Evolutionary conservation across 2,888 invertebrate species (phyloP), one percentile per base, ranked within the genome.

Genomic region (Abrostola tripartita): DNA sequence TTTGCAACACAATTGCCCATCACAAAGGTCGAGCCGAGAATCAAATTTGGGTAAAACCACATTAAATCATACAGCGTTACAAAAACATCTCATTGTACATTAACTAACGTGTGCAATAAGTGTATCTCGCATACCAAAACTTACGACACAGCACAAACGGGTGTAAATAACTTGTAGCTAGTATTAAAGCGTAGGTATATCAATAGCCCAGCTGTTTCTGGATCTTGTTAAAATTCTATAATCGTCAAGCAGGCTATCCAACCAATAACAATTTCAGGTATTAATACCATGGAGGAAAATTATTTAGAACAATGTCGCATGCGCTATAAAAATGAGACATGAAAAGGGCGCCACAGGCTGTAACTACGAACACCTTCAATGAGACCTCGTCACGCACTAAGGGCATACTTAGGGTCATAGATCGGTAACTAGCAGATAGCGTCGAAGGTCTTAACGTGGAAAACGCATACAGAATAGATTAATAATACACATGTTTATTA

Each of bases 341-440:
- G 86, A 87, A 88, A 88, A 90, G 85, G 85, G 88, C 85, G 76
- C 74, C 70, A 61, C 71, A 63, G 62, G 52, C 64, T 66, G 71
- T 63, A 70, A 79, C 85, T 82, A 82, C 74, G 76, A 85, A 82
- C 78, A 55, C 84, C 80, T 81, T 82, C 77, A 70, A 52, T 51
- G 64, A 85, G 89, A 85, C 92, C 92, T 93, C 89, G 91, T 88
- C 92, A 92, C 94, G 92, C 88, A 85, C 88, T 87, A 86, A 92
- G 91, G 90, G 90, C 92, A 86, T 84, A 81, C 82, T 81, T 81
- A 90, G 91, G 89, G 89, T 89, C 91, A 89, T 86, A 90, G 87
- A 89, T 84, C 81, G 70, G 78, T 81, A 81, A 79, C 81, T 76
- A 82, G 76, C 78, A 78, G 87, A 88, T 85, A 87, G 74, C 68